Base-by-base conservation (phyloP, 2,113 vertebrate species). In the Struthio camelus region DNA sequence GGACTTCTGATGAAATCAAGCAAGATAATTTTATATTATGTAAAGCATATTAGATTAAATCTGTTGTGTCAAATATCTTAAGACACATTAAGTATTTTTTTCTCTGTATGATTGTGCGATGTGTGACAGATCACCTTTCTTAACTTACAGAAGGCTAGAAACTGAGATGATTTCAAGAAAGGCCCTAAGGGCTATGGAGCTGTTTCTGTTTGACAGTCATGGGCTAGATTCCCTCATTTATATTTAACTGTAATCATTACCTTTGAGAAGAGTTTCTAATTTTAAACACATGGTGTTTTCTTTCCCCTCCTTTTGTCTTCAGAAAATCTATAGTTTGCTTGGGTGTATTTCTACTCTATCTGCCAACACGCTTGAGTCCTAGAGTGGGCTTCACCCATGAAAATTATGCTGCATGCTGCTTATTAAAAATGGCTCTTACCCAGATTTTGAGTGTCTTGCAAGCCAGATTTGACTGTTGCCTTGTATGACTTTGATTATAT, bases 221-320 rank as follows among this genome's bases (percentile, higher is more conserved):
- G 62, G 89, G 72, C 78, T 95, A 83, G 93, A 96, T 94, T 97
- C 90, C 24, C 78, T 97, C 97, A 97, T 97, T 97, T 97, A 97
- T 97, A 96, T 97, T 97, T 97, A 96, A 97, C 96, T 91, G 83
- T 93, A 94, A 95, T 95, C 96, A 95, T 97, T 89, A 89, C 94
- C 89, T 96, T 95, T 95, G 89, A 95, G 81, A 94, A 87, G 56
- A 88, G 80, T 92, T 97, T 96, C 97, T 97, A 96, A 97, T 97
- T 97, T 97, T 97, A 97, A 92, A 97, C 87, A 89, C 87, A 83
- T 85, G 48, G 71, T 95, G 38, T 62, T 90, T 59, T 56, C 34
- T 12, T 80, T 42, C 14, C 44, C 10, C 62, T 79, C 23, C 27
- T 93, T 93, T 90, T 90, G 67, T 95, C 86, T 72, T 93, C 62